Evolutionary conservation across 2,113 vertebrate genomes (phyloP).

Genomic region (Turdus rufiventris): DNA sequence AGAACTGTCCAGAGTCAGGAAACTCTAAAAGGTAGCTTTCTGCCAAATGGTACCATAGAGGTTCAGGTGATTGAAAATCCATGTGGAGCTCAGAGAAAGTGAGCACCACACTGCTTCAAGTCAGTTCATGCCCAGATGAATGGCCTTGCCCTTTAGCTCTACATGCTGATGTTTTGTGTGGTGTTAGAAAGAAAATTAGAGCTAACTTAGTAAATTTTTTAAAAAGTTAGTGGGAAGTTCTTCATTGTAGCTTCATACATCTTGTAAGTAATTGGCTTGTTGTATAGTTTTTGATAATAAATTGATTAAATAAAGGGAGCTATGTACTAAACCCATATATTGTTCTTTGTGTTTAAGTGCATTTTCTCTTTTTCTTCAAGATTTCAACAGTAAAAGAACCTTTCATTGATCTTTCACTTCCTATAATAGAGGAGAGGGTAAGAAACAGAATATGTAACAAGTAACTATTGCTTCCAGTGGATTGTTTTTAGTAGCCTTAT

Average conservation of each 20-base stretch:
- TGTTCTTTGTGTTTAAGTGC: neutral
- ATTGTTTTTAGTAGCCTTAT: neutral
- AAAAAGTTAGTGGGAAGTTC: neutral
- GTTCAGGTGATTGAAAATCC: neutral
- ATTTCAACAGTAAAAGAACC: conserved; percentile 94
- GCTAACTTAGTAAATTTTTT: neutral
- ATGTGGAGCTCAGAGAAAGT: neutral
- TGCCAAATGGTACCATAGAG: neutral
- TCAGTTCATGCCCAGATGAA: neutral
- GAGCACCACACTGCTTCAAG: neutral
- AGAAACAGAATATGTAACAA: conserved; percentile 66
- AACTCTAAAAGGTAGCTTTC: neutral
- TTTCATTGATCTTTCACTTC: conserved; percentile 97
- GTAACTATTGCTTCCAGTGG: neutral
- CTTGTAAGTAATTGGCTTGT: neutral
- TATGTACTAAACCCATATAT: neutral
- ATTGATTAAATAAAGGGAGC: neutral
- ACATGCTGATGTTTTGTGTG: neutral
- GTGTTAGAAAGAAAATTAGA: neutral
- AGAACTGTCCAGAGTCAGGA: neutral
- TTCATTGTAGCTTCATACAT: conserved; percentile 30
- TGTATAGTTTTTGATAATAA: neutral
- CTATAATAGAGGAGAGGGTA: conserved; percentile 97
- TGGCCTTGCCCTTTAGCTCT: neutral
- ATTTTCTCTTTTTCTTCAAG: conserved; percentile 73